Conservation (phyloP, 2,888 invertebrate genomes). For the Andrena trimmerana region DNA sequence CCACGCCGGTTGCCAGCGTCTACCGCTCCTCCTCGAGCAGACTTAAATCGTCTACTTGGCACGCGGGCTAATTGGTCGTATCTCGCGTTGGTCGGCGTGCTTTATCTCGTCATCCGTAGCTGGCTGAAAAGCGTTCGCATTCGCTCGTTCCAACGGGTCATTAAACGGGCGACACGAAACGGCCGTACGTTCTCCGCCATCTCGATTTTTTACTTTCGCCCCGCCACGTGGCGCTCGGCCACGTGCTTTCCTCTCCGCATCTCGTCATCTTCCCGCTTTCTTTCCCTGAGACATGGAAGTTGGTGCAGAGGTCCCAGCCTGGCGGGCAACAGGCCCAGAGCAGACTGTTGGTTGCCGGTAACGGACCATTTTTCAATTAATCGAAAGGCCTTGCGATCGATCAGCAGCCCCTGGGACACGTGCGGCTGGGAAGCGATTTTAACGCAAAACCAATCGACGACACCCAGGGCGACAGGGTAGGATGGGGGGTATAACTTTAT, state of each 20-base stretch:
- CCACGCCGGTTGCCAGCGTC: constrained; percentile 72
- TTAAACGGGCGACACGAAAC: constrained; percentile 62
- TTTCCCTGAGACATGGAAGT: not conserved
- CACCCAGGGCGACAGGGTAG: constrained; percentile 56
- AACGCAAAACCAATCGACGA: constrained; percentile 63
- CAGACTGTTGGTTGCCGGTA: not conserved
- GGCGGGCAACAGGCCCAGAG: not conserved
- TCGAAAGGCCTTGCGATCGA: constrained; percentile 1
- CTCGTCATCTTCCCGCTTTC: not conserved
- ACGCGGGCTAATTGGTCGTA: constrained; percentile 82
- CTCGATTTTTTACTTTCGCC: constrained; percentile 50
- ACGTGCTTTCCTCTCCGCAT: constrained; percentile 17
- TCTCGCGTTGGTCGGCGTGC: constrained; percentile 76
- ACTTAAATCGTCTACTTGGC: constrained; percentile 78
- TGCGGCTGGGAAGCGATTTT: constrained; percentile 40
- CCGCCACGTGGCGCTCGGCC: constrained; percentile 51
- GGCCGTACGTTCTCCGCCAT: constrained; percentile 24
- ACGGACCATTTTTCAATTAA: not conserved
- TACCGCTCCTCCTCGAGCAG: constrained; percentile 49
- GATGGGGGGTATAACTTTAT: constrained; percentile 70
- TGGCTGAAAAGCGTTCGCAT: constrained; percentile 73
- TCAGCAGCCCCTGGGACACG: constrained; percentile 39
- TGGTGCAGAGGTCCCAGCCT: too few species aligned
- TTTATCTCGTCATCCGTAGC: constrained; percentile 80
- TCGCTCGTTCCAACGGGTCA: constrained; percentile 62